These are phyloP conservation scores for Colaptes auratus DNA, from an alignment of 2,113 vertebrate genomes.

Conservation along the genomic window DNA sequence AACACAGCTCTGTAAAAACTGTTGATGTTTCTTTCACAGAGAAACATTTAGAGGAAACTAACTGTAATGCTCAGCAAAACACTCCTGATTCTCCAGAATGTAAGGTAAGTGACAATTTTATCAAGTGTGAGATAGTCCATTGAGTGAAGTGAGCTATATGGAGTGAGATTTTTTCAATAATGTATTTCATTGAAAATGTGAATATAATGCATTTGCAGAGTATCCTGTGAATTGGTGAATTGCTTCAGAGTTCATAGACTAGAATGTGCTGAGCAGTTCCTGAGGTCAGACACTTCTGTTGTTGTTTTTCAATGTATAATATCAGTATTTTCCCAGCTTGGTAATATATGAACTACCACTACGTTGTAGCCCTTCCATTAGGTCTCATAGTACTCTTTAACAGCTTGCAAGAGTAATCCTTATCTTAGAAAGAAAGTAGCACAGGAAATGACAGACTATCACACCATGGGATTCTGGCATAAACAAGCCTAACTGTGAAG, in stretches of 20 bases:
- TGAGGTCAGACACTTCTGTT: background rate
- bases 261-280: background rate
- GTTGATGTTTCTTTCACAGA: constrained; percentile 25
- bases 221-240: background rate
- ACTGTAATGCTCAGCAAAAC: background rate
- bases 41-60: background rate
- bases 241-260: background rate
- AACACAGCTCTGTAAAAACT: background rate
- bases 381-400: background rate
- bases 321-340: background rate
- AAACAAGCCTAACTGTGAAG: background rate
- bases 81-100: background rate
- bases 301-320: background rate
- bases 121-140: background rate
- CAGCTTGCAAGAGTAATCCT: background rate
- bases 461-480: background rate
- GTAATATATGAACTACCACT: background rate
- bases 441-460: background rate
- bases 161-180: background rate
- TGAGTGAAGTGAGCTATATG: background rate
- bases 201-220: background rate
- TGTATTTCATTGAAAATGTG: background rate
- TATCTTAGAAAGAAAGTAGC: background rate
- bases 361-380: background rate
- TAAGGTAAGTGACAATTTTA: constrained; percentile 29